Conservation (phyloP, 2,888 invertebrate genomes). For the Acrobasis suavella region DNA sequence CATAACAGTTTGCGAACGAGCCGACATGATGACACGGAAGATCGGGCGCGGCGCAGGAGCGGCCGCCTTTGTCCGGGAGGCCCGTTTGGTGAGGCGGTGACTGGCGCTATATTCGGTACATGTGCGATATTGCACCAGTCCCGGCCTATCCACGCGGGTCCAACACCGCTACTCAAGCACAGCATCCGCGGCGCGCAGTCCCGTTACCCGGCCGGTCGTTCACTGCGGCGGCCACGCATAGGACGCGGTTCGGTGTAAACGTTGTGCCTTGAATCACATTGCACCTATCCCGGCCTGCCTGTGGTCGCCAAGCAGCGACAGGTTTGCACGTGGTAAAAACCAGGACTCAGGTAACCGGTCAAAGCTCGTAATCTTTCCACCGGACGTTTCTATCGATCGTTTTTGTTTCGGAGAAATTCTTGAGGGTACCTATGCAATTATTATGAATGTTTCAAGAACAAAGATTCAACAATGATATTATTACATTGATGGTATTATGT, state of each 20-base stretch:
- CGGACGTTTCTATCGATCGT: slow-evolving; percentile 5
- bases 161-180: slow-evolving; percentile 70
- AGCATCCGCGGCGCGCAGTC: slow-evolving; percentile 78
- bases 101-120: slow-evolving; percentile 78
- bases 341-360: slow-evolving; percentile 33
- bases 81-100: slow-evolving; percentile 80
- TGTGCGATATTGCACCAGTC: slow-evolving; percentile 82
- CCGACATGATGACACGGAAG: slow-evolving; percentile 37
- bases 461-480: background rate
- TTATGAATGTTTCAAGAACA: slow-evolving; percentile 8
- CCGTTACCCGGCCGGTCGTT: slow-evolving; percentile 79
- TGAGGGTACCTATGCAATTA: background rate
- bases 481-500: background rate
- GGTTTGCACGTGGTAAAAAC: slow-evolving; percentile 42
- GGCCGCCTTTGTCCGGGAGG: slow-evolving; percentile 72
- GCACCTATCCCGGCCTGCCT: slow-evolving; percentile 83
- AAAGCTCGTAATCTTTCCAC: background rate
- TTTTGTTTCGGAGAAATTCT: slow-evolving; percentile 10
- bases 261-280: slow-evolving; percentile 77
- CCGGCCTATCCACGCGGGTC: slow-evolving; percentile 82
- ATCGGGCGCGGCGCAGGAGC: slow-evolving; percentile 61
- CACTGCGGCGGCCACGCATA: slow-evolving; percentile 80
- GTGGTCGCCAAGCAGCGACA: slow-evolving; percentile 59
- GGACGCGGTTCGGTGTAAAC: slow-evolving; percentile 81
- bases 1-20: slow-evolving; percentile 43